A percentile compares a stretch with the other conserved stretches of the same genome.
phyloP scores from a whole-genome alignment of 2,888 invertebrate species.

The Lumbricus terrestris region DNA sequence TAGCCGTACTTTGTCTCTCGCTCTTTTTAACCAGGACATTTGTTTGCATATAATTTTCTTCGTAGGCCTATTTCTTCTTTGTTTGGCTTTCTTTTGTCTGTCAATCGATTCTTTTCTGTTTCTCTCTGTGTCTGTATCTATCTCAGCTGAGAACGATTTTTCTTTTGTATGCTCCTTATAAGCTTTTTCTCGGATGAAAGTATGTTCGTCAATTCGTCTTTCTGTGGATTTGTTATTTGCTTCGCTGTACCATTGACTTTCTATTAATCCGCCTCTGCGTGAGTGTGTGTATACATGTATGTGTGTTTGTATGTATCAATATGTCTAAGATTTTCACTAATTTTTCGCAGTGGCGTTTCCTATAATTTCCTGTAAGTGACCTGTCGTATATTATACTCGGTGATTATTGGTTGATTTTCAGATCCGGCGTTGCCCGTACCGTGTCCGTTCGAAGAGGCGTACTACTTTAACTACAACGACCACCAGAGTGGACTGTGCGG shows the following conservation, averaged over 20 bases:
- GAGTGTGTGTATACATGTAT: no score
- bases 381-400: background rate
- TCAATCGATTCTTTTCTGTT: background rate
- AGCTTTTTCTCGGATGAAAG: background rate
- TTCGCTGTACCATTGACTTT: no score
- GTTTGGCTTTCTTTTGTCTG: background rate
- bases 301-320: no score
- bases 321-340: background rate
- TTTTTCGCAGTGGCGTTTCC: background rate
- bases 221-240: no score
- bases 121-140: background rate
- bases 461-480: slow-evolving; percentile 38
- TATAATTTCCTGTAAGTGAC: no score
- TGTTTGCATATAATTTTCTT: background rate
- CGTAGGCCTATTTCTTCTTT: background rate
- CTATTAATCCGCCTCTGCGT: no score
- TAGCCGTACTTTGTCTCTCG: background rate
- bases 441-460: slow-evolving; percentile 34
- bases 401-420: slow-evolving; percentile 17
- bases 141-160: background rate
- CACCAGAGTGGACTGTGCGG: slow-evolving; percentile 28
- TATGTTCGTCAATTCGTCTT: no score
- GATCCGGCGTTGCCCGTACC: slow-evolving; percentile 29
- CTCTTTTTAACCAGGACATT: background rate
- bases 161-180: background rate